Conservation (phyloP, 1,140 invertebrate genomes). For the Megalonaias nervosa region DNA sequence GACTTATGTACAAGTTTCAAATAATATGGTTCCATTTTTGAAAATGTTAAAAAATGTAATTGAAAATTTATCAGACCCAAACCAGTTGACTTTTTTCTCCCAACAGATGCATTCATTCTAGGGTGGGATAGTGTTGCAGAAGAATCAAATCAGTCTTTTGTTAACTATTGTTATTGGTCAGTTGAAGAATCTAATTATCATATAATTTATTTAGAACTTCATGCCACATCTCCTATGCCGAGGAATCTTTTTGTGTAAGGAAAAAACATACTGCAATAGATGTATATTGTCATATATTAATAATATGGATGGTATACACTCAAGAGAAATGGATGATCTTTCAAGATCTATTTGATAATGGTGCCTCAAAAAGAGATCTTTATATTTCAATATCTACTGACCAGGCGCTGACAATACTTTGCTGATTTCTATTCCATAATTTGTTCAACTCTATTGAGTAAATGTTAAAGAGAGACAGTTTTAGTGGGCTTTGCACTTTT, state of each 20-base stretch:
- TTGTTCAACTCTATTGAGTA: slow-evolving; percentile 13
- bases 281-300: slow-evolving; percentile 14
- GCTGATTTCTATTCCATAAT: slow-evolving; percentile 20
- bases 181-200: not conserved
- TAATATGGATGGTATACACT: slow-evolving; percentile 22
- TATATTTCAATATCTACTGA: slow-evolving; percentile 14
- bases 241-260: not conserved
- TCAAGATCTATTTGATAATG: slow-evolving; percentile 21
- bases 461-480: slow-evolving; percentile 13
- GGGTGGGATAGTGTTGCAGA: slow-evolving; percentile 20
- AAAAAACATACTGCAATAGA: slow-evolving; percentile 16
- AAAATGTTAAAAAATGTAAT: slow-evolving; percentile 9
- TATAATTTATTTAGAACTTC: slow-evolving; percentile 20
- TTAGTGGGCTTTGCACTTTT: slow-evolving; percentile 22
- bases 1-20: no score
- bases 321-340: slow-evolving; percentile 7
- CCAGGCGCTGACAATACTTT: not conserved
- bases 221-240: not conserved
- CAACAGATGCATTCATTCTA: slow-evolving; percentile 16
- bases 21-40: not conserved
- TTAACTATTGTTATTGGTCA: slow-evolving; percentile 19
- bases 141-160: not conserved
- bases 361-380: slow-evolving; percentile 23
- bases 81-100: not conserved
- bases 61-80: slow-evolving; percentile 9